Conservation (phyloP, 1,140 invertebrate genomes). For the Uloborus diversus region DNA sequence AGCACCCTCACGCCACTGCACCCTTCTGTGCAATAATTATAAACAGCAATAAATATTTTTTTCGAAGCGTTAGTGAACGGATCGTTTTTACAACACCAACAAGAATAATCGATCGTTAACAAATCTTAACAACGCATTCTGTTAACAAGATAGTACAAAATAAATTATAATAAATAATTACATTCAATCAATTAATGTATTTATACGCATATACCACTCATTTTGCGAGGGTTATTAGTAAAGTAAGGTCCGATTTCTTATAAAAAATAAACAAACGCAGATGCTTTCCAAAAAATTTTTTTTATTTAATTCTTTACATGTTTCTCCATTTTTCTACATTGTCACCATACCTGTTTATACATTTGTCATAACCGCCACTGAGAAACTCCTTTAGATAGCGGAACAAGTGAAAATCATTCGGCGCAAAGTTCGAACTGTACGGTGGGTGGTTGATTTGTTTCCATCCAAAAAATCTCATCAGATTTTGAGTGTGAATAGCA, state of each 20-base stretch:
- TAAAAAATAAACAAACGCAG: neutral
- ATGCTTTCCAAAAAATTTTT: neutral
- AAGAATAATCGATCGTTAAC: too few relatives aligned
- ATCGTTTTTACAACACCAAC: too few relatives aligned
- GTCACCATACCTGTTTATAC: neutral
- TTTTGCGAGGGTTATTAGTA: neutral
- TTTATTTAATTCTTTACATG: too few relatives aligned
- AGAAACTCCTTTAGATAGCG: neutral
- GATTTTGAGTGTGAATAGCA: neutral
- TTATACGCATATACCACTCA: too few relatives aligned
- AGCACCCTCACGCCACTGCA: too few relatives aligned
- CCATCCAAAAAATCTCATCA: neutral
- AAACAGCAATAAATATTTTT: too few relatives aligned
- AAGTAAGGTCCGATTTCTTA: neutral
- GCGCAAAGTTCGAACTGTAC: neutral
- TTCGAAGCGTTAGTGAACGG: too few relatives aligned
- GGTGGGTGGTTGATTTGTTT: neutral
- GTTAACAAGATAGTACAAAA: too few relatives aligned
- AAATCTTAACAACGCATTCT: too few relatives aligned
- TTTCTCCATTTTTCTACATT: neutral
- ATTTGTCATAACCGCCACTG: neutral
- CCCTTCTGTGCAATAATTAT: too few relatives aligned
- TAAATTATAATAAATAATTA: too few relatives aligned
- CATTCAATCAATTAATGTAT: too few relatives aligned
- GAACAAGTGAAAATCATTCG: constrained; percentile 1